Evolutionary conservation across 2,113 vertebrate species (phyloP), one percentile per base, ranked within the genome.

Genomic region (Quiscalus mexicanus): DNA sequence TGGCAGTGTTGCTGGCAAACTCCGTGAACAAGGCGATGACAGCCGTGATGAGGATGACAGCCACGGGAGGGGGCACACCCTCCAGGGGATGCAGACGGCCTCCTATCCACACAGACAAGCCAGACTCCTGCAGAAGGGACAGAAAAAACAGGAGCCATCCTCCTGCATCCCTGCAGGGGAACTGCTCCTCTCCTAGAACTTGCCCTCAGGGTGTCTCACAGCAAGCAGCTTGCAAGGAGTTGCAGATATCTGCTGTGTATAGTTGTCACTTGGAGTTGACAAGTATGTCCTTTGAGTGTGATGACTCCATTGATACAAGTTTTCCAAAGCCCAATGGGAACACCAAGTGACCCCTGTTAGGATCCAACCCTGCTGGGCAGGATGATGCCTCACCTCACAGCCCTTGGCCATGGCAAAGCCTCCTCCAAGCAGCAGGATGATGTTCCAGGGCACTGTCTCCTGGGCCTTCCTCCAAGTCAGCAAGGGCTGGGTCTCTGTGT

Each of bases 321-420:
- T 74, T 50, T 35, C 52, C 73, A 76, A 49, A 90, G 39, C 45
- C 67, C 84, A 25, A 73, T 6, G 23, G 64, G 50, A 79, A 25
- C 9, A 33, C 73, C 59, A 69, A n/a, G 41, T 31, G 71, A 39
- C 47, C 23, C 22, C 25, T 33, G 35, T 56, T 11, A 83, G 74
- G 58, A 67, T 5, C 30, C 60, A 73, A 2, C 41, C 47, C 59
- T 10, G 10, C 1, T 13, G 18, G 50, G 35, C 58, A 65, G 56
- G 68, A 33, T 39, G 37, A 73, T 33, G 42, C 23, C 84, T 96
- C 97, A 99, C 99, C 99, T 99, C 99, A 60, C 99, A 99, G 73
- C 98, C 99, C 95, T 99, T 99, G n/a, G 99, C 99, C 99, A 99
- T 99, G 59, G 99, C 99, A 4, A 99, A 99, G 73, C 99, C 99